Evolutionary conservation across 2,888 invertebrate genomes (phyloP).

Genomic region (Tanypteryx hageni): DNA sequence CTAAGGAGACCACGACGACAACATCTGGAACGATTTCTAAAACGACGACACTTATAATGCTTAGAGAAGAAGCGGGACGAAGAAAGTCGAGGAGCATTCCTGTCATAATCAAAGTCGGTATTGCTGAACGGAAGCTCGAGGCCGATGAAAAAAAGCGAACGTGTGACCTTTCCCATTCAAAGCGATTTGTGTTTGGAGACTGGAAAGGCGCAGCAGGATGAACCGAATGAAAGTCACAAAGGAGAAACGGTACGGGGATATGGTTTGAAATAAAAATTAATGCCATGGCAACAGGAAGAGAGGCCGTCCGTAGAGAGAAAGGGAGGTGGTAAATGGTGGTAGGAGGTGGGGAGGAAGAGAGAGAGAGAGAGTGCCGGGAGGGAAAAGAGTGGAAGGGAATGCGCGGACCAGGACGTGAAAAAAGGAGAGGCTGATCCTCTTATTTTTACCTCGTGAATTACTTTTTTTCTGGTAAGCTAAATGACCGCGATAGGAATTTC

Average conservation of each 20-base stretch:
- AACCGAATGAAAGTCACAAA: conserved; percentile 43
- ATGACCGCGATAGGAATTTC: not conserved
- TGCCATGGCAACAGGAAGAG: conserved; percentile 45
- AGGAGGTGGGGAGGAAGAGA: not conserved
- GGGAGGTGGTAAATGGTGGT: not conserved
- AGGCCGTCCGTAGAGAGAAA: not conserved
- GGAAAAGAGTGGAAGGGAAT: conserved; percentile 18
- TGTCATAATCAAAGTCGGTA: not conserved
- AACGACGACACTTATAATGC: not conserved
- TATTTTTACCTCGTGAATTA: conserved; percentile 50
- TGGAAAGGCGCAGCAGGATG: conserved; percentile 24
- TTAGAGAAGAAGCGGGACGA: not conserved
- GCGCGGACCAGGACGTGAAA: conserved; percentile 23
- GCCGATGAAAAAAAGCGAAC: not conserved
- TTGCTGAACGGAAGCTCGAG: conserved; percentile 15
- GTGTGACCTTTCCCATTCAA: not conserved
- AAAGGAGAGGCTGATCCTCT: conserved; percentile 30
- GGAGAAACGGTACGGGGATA: conserved; percentile 33
- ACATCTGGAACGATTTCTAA: too few species aligned
- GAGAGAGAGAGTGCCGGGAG: not conserved
- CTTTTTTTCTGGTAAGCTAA: not conserved
- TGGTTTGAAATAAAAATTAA: conserved; percentile 55
- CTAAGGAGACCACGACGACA: too few species aligned
- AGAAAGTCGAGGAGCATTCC: not conserved
- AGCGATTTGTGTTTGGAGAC: not conserved